These are phyloP conservation scores for Pycnonotus jocosus DNA, from an alignment of 2,113 vertebrate species.

Conservation along the genomic window DNA sequence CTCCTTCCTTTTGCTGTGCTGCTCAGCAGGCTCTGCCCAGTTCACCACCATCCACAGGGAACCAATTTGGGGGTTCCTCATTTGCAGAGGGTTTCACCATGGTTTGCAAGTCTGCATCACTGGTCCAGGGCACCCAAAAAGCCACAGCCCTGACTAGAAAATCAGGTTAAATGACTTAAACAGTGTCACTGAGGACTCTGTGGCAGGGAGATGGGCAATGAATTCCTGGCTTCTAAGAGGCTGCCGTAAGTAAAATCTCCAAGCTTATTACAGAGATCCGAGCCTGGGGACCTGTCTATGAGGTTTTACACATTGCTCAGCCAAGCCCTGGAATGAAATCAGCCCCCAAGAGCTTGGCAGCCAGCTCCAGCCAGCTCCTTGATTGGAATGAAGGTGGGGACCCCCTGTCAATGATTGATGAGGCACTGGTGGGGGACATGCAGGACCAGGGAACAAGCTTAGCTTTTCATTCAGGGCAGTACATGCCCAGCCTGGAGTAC, in stretches of 20 bases:
- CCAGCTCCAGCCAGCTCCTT: background rate
- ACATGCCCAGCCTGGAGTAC: background rate
- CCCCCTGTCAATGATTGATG: rapidly evolving
- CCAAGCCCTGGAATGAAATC: background rate
- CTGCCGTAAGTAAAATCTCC: background rate
- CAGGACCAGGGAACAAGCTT: background rate
- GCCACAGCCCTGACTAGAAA: rapidly evolving
- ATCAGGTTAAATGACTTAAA: background rate
- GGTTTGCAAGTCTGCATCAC: background rate
- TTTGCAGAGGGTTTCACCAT: rapidly evolving
- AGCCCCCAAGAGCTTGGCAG: background rate
- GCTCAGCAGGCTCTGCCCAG: background rate
- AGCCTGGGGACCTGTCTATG: background rate
- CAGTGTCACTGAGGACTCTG: background rate
- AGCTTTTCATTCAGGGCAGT: background rate
- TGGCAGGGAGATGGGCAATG: background rate
- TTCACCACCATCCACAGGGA: background rate
- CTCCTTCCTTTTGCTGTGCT: background rate
- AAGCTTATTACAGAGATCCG: background rate
- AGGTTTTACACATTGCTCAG: background rate
- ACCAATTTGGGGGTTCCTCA: background rate
- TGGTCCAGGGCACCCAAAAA: background rate
- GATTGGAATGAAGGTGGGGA: background rate
- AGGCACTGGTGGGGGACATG: background rate
- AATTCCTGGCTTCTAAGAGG: background rate